Percentiles rank a stretch among this genome's conserved stretches.
Conservation (phyloP, 1,140 invertebrate species). For the Ericerus pela region DNA sequence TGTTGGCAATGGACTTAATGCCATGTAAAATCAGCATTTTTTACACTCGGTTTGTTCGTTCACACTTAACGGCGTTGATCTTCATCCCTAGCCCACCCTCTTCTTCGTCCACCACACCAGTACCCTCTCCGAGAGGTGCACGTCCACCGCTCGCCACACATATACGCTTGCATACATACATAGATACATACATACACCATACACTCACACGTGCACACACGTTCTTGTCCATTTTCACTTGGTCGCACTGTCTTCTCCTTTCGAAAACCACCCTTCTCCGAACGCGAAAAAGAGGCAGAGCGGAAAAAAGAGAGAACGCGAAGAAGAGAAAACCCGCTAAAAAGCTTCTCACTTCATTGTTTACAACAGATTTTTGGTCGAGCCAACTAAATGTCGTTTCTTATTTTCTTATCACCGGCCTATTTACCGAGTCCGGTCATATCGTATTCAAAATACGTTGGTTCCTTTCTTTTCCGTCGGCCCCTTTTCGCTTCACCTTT, state of each 20-base stretch:
- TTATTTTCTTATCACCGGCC: slow-evolving; percentile 6
- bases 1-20: slow-evolving; percentile 12
- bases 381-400: slow-evolving; percentile 4
- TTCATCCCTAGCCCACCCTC: too few species aligned
- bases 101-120: too few species aligned
- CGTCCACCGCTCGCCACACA: background rate
- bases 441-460: background rate
- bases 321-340: too few species aligned
- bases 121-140: too few species aligned
- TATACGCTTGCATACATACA: background rate
- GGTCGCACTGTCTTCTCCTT: background rate
- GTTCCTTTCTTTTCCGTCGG: background rate
- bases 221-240: too few species aligned
- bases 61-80: slow-evolving; percentile 4
- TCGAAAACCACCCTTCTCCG: slow-evolving; percentile 6
- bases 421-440: slow-evolving; percentile 7
- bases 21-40: slow-evolving; percentile 12
- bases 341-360: slow-evolving; percentile 1
- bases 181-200: background rate
- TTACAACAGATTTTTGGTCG: slow-evolving; percentile 1
- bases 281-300: too few species aligned
- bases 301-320: too few species aligned
- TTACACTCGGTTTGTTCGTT: slow-evolving; percentile 7
- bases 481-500: background rate
- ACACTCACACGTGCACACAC: background rate